Conservation (phyloP, 2,888 invertebrate genomes). For the Lypha dubia region DNA sequence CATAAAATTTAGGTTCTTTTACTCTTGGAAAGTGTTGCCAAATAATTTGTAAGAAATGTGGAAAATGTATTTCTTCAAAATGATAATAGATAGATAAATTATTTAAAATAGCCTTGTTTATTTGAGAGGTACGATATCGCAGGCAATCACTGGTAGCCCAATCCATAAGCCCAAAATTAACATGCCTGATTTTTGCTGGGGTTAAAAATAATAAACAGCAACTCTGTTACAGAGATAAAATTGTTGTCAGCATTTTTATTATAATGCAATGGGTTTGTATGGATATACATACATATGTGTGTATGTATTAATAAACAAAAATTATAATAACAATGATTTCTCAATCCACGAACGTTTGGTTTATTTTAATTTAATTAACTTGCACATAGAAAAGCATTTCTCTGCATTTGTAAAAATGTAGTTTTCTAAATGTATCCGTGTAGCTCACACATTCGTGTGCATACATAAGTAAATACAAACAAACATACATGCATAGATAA, state of each 20-base stretch:
- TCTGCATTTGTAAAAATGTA: not conserved
- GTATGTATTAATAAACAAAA: not conserved
- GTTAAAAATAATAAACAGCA: not conserved
- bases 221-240: not conserved
- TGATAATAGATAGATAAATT: no score
- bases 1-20: not conserved
- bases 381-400: not conserved
- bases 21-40: not conserved
- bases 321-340: slow-evolving; percentile 3
- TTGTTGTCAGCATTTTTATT: no score
- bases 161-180: not conserved
- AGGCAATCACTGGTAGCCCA: no score
- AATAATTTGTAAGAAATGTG: not conserved
- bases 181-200: not conserved
- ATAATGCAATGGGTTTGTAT: no score
- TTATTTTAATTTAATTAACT: not conserved
- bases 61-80: no score
- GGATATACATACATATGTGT: no score
- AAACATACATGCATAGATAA: not conserved
- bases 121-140: no score
- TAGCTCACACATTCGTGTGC: not conserved
- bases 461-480: not conserved
- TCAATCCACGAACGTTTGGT: not conserved
- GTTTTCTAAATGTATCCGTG: not conserved
- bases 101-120: no score